Evolutionary conservation across 2,113 vertebrate genomes (phyloP).

Genomic region (Malurus elegans): DNA sequence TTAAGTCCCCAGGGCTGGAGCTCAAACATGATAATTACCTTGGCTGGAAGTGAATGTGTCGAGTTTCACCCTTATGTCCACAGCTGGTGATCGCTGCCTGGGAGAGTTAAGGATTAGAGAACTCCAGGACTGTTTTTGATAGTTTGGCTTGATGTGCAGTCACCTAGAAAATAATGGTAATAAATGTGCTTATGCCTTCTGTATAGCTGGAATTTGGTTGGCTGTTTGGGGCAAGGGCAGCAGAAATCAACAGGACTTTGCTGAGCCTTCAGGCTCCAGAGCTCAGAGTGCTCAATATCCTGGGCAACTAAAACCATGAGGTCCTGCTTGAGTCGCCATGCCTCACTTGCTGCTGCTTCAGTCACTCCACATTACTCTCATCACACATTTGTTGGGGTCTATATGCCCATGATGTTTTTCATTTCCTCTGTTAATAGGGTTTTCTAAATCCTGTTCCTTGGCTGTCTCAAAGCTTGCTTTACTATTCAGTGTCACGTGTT

Average conservation of each 20-base stretch:
- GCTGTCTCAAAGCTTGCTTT: not conserved
- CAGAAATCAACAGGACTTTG: not conserved
- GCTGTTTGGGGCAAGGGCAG: not conserved
- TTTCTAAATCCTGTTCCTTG: not conserved
- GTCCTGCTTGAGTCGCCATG: not conserved
- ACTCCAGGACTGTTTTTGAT: not conserved
- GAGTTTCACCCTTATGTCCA: not conserved
- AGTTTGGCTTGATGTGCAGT: not conserved
- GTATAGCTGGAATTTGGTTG: not conserved
- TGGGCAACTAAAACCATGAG: not conserved
- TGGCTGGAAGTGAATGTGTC: not conserved
- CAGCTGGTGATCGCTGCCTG: not conserved
- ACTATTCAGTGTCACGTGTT: not conserved
- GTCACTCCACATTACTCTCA: not conserved
- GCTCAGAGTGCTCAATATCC: not conserved
- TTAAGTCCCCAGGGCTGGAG: not conserved
- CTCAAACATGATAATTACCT: not conserved
- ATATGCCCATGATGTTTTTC: not conserved
- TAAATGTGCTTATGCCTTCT: not conserved
- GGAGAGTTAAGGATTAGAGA: not conserved
- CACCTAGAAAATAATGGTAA: not conserved
- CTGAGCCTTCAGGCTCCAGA: not conserved
- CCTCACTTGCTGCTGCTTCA: not conserved
- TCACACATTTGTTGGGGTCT: not conserved
- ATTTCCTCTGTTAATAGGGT: not conserved